These are phyloP conservation scores for Acrobeloides nanus DNA, from an alignment of 2,888 invertebrate genomes.

Conservation along the genomic window DNA sequence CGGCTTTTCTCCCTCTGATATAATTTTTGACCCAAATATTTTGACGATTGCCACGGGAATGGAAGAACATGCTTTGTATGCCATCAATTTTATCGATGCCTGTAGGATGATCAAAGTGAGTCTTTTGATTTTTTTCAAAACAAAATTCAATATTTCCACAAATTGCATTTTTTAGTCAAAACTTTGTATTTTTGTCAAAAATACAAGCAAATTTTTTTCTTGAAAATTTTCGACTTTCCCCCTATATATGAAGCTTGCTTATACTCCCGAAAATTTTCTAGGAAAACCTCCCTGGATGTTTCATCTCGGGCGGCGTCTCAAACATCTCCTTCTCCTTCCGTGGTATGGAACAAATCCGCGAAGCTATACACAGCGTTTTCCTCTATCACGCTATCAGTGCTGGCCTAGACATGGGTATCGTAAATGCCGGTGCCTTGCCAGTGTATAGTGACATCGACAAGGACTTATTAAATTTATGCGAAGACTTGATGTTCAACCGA, in stretches of 20 bases:
- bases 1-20: conserved; percentile 60
- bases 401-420: conserved; percentile 63
- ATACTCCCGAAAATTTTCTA: conserved; percentile 30
- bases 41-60: conserved; percentile 63
- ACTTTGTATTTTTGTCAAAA: neutral
- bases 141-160: neutral
- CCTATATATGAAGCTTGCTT: neutral
- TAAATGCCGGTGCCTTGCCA: conserved; percentile 62
- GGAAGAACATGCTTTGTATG: conserved; percentile 62
- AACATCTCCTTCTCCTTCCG: conserved; percentile 63
- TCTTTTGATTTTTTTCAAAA: conserved; percentile 32
- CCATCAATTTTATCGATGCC: conserved; percentile 60
- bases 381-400: conserved; percentile 62
- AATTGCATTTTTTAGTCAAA: conserved; percentile 1
- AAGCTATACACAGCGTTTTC: conserved; percentile 62
- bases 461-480: conserved; percentile 56
- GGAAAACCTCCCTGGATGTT: conserved; percentile 57
- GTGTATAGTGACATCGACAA: conserved; percentile 60
- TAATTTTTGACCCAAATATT: conserved; percentile 63
- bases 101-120: conserved; percentile 59
- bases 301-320: conserved; percentile 62
- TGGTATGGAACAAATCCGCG: conserved; percentile 60
- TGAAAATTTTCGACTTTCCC: neutral
- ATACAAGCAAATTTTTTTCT: neutral
- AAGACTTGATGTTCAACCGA: conserved; percentile 60